Evolutionary conservation across 1,140 invertebrate genomes (phyloP).

Genomic region (Yoshiicerus persimilis): DNA sequence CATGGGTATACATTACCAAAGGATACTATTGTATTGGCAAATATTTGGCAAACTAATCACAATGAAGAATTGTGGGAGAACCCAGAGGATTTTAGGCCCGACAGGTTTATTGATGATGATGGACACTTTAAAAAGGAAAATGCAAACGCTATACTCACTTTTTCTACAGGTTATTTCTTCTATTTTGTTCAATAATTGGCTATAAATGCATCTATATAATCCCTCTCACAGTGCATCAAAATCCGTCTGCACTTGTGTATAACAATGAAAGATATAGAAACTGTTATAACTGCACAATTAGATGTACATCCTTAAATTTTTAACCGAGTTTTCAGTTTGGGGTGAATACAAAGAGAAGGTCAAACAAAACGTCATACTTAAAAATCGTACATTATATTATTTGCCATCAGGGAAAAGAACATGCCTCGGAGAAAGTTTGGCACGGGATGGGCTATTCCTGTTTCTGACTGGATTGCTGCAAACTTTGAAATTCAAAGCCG

Average conservation of each 20-base stretch:
- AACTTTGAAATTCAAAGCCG: not conserved
- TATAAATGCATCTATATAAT: no score
- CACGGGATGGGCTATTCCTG: not conserved
- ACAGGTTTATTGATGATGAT: conserved; percentile 47
- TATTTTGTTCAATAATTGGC: no score
- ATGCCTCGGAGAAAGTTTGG: not conserved
- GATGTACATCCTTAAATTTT: no score
- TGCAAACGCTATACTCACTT: not conserved
- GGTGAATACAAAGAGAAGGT: no score
- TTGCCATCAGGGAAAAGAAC: not conserved
- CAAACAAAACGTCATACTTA: no score
- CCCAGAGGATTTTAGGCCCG: conserved; percentile 30
- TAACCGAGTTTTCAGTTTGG: not conserved
- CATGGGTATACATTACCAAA: conserved; percentile 53
- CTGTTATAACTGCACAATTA: no score
- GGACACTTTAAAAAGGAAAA: not conserved
- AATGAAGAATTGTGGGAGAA: conserved; percentile 1
- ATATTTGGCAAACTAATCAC: conserved; percentile 11
- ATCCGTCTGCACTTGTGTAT: no score
- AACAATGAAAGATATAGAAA: no score
- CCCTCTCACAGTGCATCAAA: no score
- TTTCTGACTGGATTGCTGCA: conserved; percentile 6
- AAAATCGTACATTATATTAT: no score
- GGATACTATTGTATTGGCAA: conserved; percentile 52
- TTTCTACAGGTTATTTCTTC: not conserved